Base-by-base conservation (phyloP, 2,113 vertebrate genomes). In the Entelurus aequoreus region DNA sequence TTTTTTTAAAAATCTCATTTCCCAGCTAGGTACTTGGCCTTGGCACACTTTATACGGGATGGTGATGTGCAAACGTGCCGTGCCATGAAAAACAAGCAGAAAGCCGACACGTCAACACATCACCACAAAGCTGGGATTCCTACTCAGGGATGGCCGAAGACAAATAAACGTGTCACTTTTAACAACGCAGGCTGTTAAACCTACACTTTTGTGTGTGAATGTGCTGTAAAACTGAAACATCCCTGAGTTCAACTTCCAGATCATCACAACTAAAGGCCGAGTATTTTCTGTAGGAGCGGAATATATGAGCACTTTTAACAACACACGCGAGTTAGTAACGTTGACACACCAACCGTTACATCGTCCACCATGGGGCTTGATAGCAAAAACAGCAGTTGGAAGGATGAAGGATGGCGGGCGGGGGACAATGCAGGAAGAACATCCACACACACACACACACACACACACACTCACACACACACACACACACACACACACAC, bases 321-420 rank as follows among this genome's bases (percentile, higher is more conserved):
- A 77, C 71, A 72, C 69, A 38, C 54, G 64, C 48, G 60, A 62
- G 75, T 66, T 49, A 8, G 52, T 28, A 28, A 28, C 4, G 28
- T 28, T 28, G 28, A 58, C 40, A 46, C 65, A 50, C 42, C 0
- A 46, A 60, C 57, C 36, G 54, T 37, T 7, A 5, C 37, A 28
- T 5, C 55, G 19, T 59, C 48, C 19, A 36, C 57, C 54, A 67
- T 76, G 66, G 2, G 28, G 28, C 28, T 28, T 28, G 16, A 49
- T n/a, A 49, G 16, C 66, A 84, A 87, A 80, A 81, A 77, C 58
- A 49, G 59, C 72, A 67, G 62, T 47, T 64, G 48, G 68, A 80
- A 66, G 68, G 63, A 63, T 60, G 68, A 80, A 66, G 68, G 63
- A 63, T 60, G 68, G 71, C 72, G 81, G 85, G 2, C 5, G 1